Conservation (phyloP, 2,888 invertebrate species). For the Cosmia trapezina region DNA sequence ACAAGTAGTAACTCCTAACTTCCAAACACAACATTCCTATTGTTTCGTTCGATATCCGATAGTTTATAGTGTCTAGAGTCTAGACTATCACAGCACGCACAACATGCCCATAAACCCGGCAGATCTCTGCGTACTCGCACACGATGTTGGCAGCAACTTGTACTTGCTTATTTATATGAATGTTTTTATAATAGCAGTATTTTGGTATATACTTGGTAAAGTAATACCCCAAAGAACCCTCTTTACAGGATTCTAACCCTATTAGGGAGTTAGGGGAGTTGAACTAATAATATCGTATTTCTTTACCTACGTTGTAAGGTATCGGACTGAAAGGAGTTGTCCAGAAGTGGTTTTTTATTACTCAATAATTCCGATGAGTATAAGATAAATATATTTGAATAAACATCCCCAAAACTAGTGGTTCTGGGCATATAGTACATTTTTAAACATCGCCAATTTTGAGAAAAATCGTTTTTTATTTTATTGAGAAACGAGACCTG, state of each 20-base stretch:
- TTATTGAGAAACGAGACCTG: too few species aligned
- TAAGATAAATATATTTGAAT: too few species aligned
- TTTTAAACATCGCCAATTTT: too few species aligned
- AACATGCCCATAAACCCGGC: neutral
- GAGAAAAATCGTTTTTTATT: too few species aligned
- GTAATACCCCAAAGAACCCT: constrained; percentile 8
- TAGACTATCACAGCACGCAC: constrained; percentile 31
- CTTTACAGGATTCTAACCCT: constrained; percentile 10
- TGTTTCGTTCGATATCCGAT: constrained; percentile 16
- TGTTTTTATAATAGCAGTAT: neutral
- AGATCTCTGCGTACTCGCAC: constrained; percentile 2
- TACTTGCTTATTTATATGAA: constrained; percentile 13
- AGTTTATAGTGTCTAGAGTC: constrained; percentile 36
- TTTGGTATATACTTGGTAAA: constrained; percentile 1
- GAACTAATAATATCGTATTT: constrained; percentile 45
- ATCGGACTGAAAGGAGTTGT: constrained; percentile 11
- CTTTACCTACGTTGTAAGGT: constrained; percentile 9
- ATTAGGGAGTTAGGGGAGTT: constrained; percentile 15
- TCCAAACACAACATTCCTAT: too few species aligned
- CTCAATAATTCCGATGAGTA: too few species aligned
- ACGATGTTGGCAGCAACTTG: neutral
- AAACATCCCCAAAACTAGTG: too few species aligned
- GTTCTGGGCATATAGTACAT: too few species aligned
- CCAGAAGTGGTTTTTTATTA: too few species aligned
- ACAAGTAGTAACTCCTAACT: too few species aligned